These are phyloP conservation scores for Xestia rhomboidea DNA, from an alignment of 2,888 invertebrate species.

Conservation along the genomic window DNA sequence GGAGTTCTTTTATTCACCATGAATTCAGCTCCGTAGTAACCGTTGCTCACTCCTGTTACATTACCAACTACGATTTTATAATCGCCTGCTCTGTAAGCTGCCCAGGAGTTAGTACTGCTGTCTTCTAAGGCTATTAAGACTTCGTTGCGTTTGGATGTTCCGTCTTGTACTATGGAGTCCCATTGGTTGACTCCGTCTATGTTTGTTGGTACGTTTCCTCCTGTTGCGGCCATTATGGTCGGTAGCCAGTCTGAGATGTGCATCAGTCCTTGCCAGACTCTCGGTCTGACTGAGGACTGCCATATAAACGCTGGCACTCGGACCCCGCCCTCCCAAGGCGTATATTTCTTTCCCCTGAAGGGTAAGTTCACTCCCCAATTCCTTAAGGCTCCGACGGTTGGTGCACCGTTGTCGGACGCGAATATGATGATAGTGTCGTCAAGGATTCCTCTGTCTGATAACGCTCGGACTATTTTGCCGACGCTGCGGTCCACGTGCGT, in stretches of 20 bases:
- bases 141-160: slow-evolving; percentile 88
- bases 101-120: slow-evolving; percentile 87
- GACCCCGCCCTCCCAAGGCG: slow-evolving; percentile 96
- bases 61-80: slow-evolving; percentile 92
- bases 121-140: slow-evolving; percentile 91
- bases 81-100: slow-evolving; percentile 91
- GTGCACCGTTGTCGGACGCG: slow-evolving; percentile 97
- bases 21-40: slow-evolving; percentile 82
- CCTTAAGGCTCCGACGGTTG: slow-evolving; percentile 93
- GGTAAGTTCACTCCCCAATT: slow-evolving; percentile 95
- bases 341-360: slow-evolving; percentile 94
- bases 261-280: slow-evolving; percentile 91
- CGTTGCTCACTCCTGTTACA: slow-evolving; percentile 82
- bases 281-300: slow-evolving; percentile 91
- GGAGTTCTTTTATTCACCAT: slow-evolving; percentile 77
- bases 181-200: slow-evolving; percentile 93
- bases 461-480: slow-evolving; percentile 93
- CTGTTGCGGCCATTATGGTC: slow-evolving; percentile 90
- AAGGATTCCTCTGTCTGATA: slow-evolving; percentile 92
- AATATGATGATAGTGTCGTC: slow-evolving; percentile 96
- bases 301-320: slow-evolving; percentile 94
- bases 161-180: slow-evolving; percentile 90
- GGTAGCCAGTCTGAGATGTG: slow-evolving; percentile 96
- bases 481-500: slow-evolving; percentile 95
- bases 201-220: slow-evolving; percentile 76